These are phyloP conservation scores for Agrypnia vestita DNA, from an alignment of 1,140 invertebrate species.

Conservation along the genomic window DNA sequence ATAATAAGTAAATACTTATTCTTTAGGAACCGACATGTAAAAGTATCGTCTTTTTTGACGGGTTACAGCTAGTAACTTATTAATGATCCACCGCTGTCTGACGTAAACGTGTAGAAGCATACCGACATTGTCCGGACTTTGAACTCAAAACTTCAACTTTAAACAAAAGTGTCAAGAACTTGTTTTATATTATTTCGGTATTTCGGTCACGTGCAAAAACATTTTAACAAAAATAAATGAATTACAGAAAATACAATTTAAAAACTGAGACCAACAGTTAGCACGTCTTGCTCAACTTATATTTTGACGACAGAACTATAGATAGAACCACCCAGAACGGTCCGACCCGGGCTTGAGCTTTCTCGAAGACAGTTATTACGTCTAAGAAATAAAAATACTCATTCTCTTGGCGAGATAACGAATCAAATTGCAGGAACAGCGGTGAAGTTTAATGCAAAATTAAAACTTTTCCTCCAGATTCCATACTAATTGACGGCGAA, in stretches of 20 bases:
- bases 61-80: too few relatives aligned
- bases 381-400: constrained; percentile 37
- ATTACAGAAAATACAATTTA: background rate
- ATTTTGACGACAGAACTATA: background rate
- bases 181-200: too few relatives aligned
- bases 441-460: constrained; percentile 42
- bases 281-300: background rate
- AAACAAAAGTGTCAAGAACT: background rate
- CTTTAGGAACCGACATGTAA: too few relatives aligned
- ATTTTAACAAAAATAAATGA: background rate
- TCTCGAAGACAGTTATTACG: constrained; percentile 37
- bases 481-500: constrained; percentile 5
- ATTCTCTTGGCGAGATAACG: constrained; percentile 30
- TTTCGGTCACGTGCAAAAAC: too few relatives aligned
- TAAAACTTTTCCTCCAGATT: constrained; percentile 26
- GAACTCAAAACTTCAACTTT: background rate
- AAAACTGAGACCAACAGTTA: background rate
- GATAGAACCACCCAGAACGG: background rate
- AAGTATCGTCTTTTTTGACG: too few relatives aligned
- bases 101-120: background rate
- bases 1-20: too few relatives aligned
- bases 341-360: constrained; percentile 8
- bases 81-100: background rate
- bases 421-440: background rate
- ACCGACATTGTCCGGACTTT: background rate